phyloP scores from a whole-genome alignment of 2,113 vertebrate genomes.

The Lonchura striata region DNA sequence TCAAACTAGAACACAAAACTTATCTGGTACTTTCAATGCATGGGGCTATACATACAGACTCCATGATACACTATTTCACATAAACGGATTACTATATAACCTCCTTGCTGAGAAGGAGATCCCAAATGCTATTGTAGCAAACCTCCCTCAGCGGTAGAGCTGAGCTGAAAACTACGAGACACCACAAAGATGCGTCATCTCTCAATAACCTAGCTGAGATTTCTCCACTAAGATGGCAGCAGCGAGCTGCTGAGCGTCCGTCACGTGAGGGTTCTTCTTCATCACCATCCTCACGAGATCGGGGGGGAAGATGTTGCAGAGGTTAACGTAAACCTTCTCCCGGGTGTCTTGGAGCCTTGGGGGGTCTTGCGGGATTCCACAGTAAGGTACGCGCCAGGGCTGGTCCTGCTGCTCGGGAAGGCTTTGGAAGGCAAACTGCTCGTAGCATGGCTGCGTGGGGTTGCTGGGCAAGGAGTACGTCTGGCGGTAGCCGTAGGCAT shows the following conservation, averaged over 20 bases:
- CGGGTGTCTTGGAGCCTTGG: constrained; percentile 80
- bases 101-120: constrained; percentile 83
- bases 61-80: constrained; percentile 81
- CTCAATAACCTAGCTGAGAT: constrained; percentile 87
- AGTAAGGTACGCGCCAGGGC: constrained; percentile 81
- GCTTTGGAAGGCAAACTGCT: constrained; percentile 88
- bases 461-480: constrained; percentile 77
- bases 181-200: constrained; percentile 75
- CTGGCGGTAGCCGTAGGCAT: constrained; percentile 82
- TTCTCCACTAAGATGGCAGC: constrained; percentile 94
- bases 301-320: constrained; percentile 97
- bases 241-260: constrained; percentile 92
- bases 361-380: constrained; percentile 76
- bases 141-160: constrained; percentile 81
- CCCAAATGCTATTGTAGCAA: constrained; percentile 87
- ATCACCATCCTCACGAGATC: constrained; percentile 93
- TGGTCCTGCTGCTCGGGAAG: constrained; percentile 84
- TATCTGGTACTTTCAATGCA: constrained; percentile 64
- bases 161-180: constrained; percentile 79
- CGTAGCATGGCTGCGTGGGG: constrained; percentile 78
- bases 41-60: constrained; percentile 75
- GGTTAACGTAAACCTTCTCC: constrained; percentile 89
- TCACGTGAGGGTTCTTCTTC: constrained; percentile 91
- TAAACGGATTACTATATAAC: constrained; percentile 83
- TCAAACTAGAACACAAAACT: constrained; percentile 65